Conservation (phyloP, 2,113 vertebrate genomes). For the Archocentrus centrarchus region DNA sequence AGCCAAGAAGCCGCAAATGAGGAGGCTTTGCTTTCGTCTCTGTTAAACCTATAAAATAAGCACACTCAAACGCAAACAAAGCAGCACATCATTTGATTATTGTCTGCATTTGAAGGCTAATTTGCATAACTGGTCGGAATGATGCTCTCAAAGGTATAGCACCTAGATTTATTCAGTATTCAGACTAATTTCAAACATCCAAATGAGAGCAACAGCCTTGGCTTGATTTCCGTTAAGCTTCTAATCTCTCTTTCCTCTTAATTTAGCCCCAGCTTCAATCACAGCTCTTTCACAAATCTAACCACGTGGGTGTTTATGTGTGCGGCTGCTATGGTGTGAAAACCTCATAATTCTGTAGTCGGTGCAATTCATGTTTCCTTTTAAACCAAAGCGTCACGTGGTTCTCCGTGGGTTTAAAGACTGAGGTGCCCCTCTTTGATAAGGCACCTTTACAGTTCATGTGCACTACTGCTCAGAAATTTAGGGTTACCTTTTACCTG, state of each 20-base stretch:
- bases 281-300: constrained; percentile 68
- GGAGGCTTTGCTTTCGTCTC: constrained; percentile 36
- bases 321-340: constrained; percentile 59
- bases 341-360: constrained; percentile 52
- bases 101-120: constrained; percentile 53
- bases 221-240: constrained; percentile 71
- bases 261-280: constrained; percentile 70
- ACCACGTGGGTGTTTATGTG: constrained; percentile 61
- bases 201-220: constrained; percentile 72
- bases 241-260: constrained; percentile 73
- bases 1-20: constrained; percentile 52
- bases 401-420: background rate
- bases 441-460: background rate
- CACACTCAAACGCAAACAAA: constrained; percentile 53
- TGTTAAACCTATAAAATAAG: constrained; percentile 41
- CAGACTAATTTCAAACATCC: constrained; percentile 73
- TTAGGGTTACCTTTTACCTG: background rate
- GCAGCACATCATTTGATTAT: constrained; percentile 66
- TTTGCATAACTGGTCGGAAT: constrained; percentile 69
- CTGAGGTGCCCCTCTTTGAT: background rate
- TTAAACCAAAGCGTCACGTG: constrained; percentile 22
- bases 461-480: background rate
- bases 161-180: constrained; percentile 61
- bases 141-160: constrained; percentile 65
- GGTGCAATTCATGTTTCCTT: constrained; percentile 15